Conservation (phyloP, 2,113 vertebrate species). For the Sebastes schlegelii region DNA sequence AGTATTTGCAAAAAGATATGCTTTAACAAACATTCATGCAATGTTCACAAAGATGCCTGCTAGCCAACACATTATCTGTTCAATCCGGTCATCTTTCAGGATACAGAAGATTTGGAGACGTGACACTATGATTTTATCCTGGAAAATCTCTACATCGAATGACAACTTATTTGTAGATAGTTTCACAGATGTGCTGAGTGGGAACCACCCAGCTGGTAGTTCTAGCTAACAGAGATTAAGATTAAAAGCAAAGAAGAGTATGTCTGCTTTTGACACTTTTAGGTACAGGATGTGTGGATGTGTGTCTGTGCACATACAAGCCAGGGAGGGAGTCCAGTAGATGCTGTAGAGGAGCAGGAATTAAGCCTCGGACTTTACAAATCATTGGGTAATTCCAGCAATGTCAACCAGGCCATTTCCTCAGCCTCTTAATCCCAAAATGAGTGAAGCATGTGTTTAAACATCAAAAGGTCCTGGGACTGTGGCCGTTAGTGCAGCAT, state of each 20-base stretch:
- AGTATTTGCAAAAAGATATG: constrained; percentile 42
- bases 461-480: constrained; percentile 70
- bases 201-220: constrained; percentile 13
- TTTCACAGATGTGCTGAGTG: neutral
- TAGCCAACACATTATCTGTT: neutral
- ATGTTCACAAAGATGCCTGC: neutral
- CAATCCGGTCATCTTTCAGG: constrained; percentile 1
- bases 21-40: constrained; percentile 52
- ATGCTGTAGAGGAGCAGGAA: constrained; percentile 8
- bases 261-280: neutral
- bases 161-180: neutral
- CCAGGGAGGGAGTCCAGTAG: constrained; percentile 7
- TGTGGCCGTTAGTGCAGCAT: constrained; percentile 47
- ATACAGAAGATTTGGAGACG: neutral
- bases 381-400: constrained; percentile 51
- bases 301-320: neutral
- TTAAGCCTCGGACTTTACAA: constrained; percentile 42
- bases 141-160: neutral
- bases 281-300: neutral
- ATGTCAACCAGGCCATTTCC: constrained; percentile 52
- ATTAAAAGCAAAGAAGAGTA: neutral
- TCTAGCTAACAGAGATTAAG: neutral
- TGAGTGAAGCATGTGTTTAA: constrained; percentile 61
- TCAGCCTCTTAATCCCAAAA: constrained; percentile 67
- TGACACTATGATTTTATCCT: neutral